Base-by-base conservation (phyloP, 2,797 vertebrate species). In the Crenuchus spilurus region DNA sequence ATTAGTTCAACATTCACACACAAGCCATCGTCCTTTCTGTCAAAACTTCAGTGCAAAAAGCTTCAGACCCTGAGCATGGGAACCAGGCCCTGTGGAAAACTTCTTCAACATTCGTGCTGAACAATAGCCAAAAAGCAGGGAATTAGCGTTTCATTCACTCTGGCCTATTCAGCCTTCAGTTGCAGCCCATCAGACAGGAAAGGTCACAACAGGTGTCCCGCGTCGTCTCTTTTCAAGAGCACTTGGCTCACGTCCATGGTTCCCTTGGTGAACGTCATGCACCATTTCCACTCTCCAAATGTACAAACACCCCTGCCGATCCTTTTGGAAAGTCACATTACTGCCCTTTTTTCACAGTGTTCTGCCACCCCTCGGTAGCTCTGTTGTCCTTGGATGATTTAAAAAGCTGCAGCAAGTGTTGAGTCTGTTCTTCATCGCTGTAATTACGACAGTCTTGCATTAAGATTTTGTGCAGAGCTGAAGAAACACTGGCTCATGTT, bases 211-310 rank as follows among this genome's bases (percentile, higher is more conserved):
- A 91, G 88, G 90, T 91, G 88, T 90, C 84, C 86, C 30, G 30
- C 77, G 26, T 60, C 55, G 28, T 72, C 54, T 66, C 72, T 60
- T 84, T 87, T 85, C 67, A 84, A 80, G 85, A 84, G 66, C 83
- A 74, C 82, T 84, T 88, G 85, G 89, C 86, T 85, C 67, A 26
- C 72, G 75, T 87, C 84, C 84, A 85, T 75, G 63, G 83, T 85
- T 82, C 87, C 85, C 82, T 87, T 66, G 10, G 84, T 86, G 86
- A 92, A 82, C 74, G 87, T 84, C 84, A 91, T 84, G 90, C 90
- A 89, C 90, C 89, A 90, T 90, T 92, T 92, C 86, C 87, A 87
- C 81, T 84, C 88, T 90, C 84, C 87, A 88, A 90, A 79, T 80
- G 77, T 79, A 80, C 78, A 85, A 81, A 83, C 80, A 77, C 87